Percentiles rank a stretch among this genome's conserved stretches.
These are phyloP conservation scores for Eupeodes luniger DNA, from an alignment of 2,888 invertebrate genomes.

Conservation along the genomic window DNA sequence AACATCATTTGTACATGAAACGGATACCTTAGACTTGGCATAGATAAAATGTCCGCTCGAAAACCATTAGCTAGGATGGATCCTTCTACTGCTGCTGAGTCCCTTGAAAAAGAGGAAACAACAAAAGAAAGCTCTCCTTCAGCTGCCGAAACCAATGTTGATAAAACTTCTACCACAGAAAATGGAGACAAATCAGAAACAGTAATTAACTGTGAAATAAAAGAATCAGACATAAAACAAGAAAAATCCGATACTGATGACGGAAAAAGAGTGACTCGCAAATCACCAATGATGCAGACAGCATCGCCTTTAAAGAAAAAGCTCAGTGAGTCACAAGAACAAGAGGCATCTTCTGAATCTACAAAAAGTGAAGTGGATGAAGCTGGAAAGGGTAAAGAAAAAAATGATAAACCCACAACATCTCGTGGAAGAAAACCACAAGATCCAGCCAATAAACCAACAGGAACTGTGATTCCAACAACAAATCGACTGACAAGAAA, in stretches of 20 bases:
- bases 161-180: constrained; percentile 20
- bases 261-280: constrained; percentile 52
- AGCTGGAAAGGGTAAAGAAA: constrained; percentile 32
- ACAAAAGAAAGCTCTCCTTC: neutral
- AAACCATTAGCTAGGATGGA: constrained; percentile 70
- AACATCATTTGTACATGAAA: neutral
- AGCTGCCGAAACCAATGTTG: neutral
- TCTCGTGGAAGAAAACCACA: constrained; percentile 37
- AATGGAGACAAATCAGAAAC: constrained; percentile 38
- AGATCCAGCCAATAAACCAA: constrained; percentile 54
- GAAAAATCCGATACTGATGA: constrained; percentile 50
- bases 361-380: constrained; percentile 38
- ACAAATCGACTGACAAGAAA: constrained; percentile 82
- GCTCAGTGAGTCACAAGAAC: constrained; percentile 50
- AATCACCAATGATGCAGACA: constrained; percentile 44
- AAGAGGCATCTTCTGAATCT: constrained; percentile 50
- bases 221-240: constrained; percentile 44
- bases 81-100: constrained; percentile 25
- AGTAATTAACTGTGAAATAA: neutral
- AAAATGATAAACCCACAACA: constrained; percentile 15
- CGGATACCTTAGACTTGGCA: neutral
- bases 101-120: neutral
- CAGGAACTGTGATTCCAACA: constrained; percentile 30
- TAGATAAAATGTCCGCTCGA: constrained; percentile 60
- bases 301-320: constrained; percentile 55